Conservation (phyloP, 2,113 vertebrate genomes). For the Cnemophilus loriae region DNA sequence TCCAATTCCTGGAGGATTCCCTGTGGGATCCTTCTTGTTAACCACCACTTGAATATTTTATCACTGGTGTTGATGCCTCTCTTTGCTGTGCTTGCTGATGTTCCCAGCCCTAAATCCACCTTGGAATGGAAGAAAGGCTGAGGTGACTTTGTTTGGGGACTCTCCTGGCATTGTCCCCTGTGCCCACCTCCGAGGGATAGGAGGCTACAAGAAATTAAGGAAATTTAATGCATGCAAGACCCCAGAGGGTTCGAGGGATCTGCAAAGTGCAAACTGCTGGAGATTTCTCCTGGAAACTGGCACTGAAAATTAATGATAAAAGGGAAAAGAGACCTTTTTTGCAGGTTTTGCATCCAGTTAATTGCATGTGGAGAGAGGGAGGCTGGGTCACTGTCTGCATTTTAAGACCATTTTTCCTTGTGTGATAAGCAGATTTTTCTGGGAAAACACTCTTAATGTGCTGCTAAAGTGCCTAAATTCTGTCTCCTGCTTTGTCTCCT, state of each 20-base stretch:
- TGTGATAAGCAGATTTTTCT: neutral
- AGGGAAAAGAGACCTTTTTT: constrained; percentile 12
- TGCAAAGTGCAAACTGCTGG: neutral
- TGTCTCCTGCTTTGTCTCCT: constrained; percentile 8
- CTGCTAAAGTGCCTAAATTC: neutral
- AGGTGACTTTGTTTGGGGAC: neutral
- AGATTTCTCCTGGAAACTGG: neutral
- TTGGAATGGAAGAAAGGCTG: neutral
- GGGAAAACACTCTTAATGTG: neutral
- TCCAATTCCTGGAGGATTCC: neutral
- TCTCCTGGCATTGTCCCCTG: neutral
- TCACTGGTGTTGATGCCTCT: neutral
- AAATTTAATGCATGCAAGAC: neutral
- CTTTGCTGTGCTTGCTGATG: neutral
- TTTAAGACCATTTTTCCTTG: neutral
- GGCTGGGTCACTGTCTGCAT: neutral
- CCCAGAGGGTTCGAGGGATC: neutral
- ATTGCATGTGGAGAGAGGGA: neutral
- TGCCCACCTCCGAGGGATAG: neutral
- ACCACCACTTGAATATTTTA: neutral
- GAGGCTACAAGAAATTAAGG: neutral
- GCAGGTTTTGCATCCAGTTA: neutral
- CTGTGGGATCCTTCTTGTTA: neutral
- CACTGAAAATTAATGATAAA: constrained; percentile 25
- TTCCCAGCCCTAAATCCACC: neutral